Base-by-base conservation (phyloP, 2,888 invertebrate genomes). In the Augochlorella aurata region DNA sequence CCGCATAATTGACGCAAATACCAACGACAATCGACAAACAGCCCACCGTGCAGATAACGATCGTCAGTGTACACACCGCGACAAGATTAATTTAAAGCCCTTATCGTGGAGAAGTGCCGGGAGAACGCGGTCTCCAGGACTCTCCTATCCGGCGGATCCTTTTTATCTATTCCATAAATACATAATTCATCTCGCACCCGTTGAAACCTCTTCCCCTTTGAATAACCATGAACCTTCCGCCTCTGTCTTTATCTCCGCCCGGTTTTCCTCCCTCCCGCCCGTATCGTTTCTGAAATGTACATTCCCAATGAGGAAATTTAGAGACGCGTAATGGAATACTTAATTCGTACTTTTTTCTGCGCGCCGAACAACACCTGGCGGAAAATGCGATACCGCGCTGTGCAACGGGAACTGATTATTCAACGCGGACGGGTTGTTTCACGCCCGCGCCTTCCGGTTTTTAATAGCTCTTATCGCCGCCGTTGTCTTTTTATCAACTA, bases 71-170 rank as follows among this genome's bases (percentile, higher is more conserved):
- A 83, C 83, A 89, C 79, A 86, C 38, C 58, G 58, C 58, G 69
- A 54, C 44, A 71, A 89, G 89, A 90, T 90, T 90, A 90, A 90
- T 90, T 90, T 85, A 84, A 88, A 86, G 82, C 84, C 83, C 84
- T 90, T 90, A 91, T 75, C 74, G 72, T 68, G 79, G 49, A 77
- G 61, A 72, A 79, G 54, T 5, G 54, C 54, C 21, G 44, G 29
- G 58, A 68, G 71, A 24, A 68, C 54, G 73, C 45, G 1, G 38
- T 76, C 68, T 79, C 63, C 52, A 52, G 50, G 50, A 45, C 44
- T 14, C 66, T 52, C 18, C n/a, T 24, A 24, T 7, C 61, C n/a
- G 52, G 24, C 12, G 50, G 10, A 58, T 44, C 45, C 52, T 54
- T 58, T 47, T 44, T 44, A 65, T 65, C 44, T 44, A 29, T 38